A percentile compares a stretch with the other conserved stretches of the same genome.
These are phyloP conservation scores for Agelastica alni DNA, from an alignment of 2,888 invertebrate genomes.

Conservation along the genomic window DNA sequence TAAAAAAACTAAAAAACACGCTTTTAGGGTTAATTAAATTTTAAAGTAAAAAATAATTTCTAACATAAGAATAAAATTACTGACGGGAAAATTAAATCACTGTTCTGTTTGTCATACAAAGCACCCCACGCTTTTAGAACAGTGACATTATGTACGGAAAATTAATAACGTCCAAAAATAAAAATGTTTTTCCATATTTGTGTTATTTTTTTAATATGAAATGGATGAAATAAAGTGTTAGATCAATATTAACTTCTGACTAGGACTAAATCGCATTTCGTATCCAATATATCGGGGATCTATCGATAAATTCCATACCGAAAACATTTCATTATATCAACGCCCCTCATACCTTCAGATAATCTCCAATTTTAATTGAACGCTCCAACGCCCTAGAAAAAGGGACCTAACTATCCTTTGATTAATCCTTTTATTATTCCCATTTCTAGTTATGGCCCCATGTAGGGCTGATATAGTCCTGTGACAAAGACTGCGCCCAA, in stretches of 20 bases:
- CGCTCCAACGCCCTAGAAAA: constrained; percentile 31
- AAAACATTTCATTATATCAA: constrained; percentile 18
- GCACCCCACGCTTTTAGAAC: too few relatives aligned
- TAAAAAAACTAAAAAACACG: too few relatives aligned
- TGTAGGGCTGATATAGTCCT: constrained; percentile 39
- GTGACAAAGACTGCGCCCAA: constrained; percentile 46
- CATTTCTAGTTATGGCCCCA: constrained; percentile 43
- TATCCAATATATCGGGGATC: constrained; percentile 2
- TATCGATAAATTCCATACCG: constrained; percentile 11
- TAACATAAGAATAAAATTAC: too few relatives aligned
- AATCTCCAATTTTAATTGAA: constrained; percentile 36
- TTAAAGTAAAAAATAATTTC: too few relatives aligned
- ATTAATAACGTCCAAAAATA: too few relatives aligned
- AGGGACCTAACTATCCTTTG: constrained; percentile 38
- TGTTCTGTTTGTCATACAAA: too few relatives aligned
- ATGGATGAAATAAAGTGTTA: too few relatives aligned
- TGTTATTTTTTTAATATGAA: too few relatives aligned
- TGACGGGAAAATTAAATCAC: too few relatives aligned
- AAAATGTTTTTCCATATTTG: too few relatives aligned
- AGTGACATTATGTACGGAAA: too few relatives aligned
- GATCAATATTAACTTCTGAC: neutral
- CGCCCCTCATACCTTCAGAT: constrained; percentile 25
- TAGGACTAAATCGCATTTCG: neutral
- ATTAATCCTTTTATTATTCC: constrained; percentile 50
- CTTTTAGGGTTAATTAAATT: too few relatives aligned